Evolutionary conservation across 2,113 vertebrate genomes (phyloP).

Genomic region (Sinocyclocheilus maitianheensis): DNA sequence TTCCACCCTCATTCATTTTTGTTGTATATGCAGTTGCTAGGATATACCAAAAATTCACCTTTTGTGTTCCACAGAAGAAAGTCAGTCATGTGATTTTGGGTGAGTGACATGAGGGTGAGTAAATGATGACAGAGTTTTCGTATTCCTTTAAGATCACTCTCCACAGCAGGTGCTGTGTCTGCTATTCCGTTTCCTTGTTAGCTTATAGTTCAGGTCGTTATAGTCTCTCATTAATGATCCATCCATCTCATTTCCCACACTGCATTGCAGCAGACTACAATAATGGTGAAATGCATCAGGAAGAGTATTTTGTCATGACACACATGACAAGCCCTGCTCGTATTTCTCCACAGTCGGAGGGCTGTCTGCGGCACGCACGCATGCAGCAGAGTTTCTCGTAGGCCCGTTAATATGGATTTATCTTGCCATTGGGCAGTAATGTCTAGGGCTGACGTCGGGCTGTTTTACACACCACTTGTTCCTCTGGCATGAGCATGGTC

Average conservation of each 20-base stretch:
- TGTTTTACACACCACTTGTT: slow-evolving; percentile 67
- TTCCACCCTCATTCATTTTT: slow-evolving; percentile 16
- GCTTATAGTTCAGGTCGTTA: slow-evolving; percentile 29
- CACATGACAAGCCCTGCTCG: slow-evolving; percentile 64
- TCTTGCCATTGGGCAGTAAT: slow-evolving; percentile 67
- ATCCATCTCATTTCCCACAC: slow-evolving; percentile 28
- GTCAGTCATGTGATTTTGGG: not conserved
- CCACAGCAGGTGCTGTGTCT: slow-evolving; percentile 9
- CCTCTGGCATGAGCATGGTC: slow-evolving; percentile 53
- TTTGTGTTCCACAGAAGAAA: not conserved
- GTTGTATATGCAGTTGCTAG: not conserved
- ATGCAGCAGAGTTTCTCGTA: slow-evolving; percentile 70
- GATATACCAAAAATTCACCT: not conserved
- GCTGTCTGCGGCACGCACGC: slow-evolving; percentile 12
- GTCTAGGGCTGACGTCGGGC: slow-evolving; percentile 68
- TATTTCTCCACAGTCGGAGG: slow-evolving; percentile 62
- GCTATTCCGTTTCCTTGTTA: slow-evolving; percentile 24
- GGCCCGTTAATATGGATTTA: slow-evolving; percentile 77
- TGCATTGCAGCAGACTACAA: slow-evolving; percentile 23
- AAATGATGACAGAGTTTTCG: not conserved
- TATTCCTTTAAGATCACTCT: not conserved
- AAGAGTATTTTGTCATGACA: slow-evolving; percentile 67
- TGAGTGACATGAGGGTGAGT: not conserved
- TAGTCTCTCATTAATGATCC: slow-evolving; percentile 29
- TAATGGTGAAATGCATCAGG: slow-evolving; percentile 61